A percentile compares a stretch with the other conserved stretches of the same genome.
phyloP scores from a whole-genome alignment of 2,113 vertebrate species.

The Choloepus hoffmanni region DNA sequence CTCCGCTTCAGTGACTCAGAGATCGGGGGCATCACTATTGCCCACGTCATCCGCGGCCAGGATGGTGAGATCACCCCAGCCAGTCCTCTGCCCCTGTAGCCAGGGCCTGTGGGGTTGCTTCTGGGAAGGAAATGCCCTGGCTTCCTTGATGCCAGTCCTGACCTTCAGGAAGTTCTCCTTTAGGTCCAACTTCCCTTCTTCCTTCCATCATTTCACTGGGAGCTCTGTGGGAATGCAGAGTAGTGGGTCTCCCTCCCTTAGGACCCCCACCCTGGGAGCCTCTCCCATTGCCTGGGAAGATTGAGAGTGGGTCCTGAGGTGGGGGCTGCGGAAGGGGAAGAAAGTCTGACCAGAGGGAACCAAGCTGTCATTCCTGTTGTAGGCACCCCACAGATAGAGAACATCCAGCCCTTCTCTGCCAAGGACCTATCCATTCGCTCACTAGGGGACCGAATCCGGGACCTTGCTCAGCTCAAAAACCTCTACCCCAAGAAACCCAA shows the following conservation, averaged over 20 bases:
- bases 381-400: slow-evolving; percentile 94
- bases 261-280: neutral
- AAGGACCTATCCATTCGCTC: slow-evolving; percentile 94
- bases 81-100: neutral
- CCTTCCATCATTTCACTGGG: neutral
- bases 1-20: slow-evolving; percentile 99
- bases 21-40: slow-evolving; percentile 97
- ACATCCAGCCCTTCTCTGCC: slow-evolving; percentile 96
- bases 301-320: neutral
- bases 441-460: slow-evolving; percentile 94
- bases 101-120: slow-evolving; percentile 26
- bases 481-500: slow-evolving; percentile 92
- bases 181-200: slow-evolving; percentile 10
- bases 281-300: neutral
- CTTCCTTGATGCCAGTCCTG: neutral
- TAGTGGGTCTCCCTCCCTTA: neutral
- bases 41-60: slow-evolving; percentile 89
- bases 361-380: neutral
- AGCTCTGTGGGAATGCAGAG: neutral
- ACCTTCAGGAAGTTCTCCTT: slow-evolving; percentile 50
- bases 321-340: neutral
- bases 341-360: neutral
- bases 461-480: slow-evolving; percentile 91
- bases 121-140: slow-evolving; percentile 25
- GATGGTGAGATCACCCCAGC: slow-evolving; percentile 84